These are phyloP conservation scores for Meda fulgida DNA, from an alignment of 2,797 vertebrate genomes.

Conservation along the genomic window DNA sequence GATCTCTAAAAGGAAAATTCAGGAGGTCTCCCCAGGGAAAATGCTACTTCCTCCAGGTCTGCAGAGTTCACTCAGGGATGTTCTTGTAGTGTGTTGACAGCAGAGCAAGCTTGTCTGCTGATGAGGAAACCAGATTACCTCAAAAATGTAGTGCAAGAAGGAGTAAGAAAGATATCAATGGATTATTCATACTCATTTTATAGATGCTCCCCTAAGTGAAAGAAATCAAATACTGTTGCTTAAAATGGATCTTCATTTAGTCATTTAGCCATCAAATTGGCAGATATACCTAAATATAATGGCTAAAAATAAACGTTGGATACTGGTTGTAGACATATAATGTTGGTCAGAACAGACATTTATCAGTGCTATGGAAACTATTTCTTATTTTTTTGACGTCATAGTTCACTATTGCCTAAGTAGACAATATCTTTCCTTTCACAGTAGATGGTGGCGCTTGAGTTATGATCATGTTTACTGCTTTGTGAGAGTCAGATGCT, in stretches of 20 bases:
- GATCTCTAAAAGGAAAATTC: constrained; percentile 62
- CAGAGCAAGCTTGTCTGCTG: constrained; percentile 61
- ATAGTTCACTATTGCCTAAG: background rate
- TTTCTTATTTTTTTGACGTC: constrained; percentile 10
- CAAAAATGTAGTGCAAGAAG: constrained; percentile 9
- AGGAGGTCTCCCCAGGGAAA: constrained; percentile 64
- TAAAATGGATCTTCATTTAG: background rate
- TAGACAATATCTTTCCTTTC: constrained; percentile 1
- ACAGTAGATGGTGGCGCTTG: constrained; percentile 44
- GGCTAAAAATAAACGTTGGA: background rate
- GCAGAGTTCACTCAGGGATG: constrained; percentile 64
- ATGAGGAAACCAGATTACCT: constrained; percentile 75
- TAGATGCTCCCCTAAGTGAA: background rate
- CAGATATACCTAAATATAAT: background rate
- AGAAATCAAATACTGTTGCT: background rate
- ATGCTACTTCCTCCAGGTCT: constrained; percentile 60
- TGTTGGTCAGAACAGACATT: background rate
- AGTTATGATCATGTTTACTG: constrained; percentile 43
- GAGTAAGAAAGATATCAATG: background rate
- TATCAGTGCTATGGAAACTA: background rate
- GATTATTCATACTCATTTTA: background rate
- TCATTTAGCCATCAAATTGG: background rate
- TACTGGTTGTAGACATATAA: background rate
- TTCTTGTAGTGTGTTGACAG: constrained; percentile 59
- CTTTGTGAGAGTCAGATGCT: constrained; percentile 50